Conservation (phyloP, 2,797 vertebrate species). For the Borostomias antarcticus region DNA sequence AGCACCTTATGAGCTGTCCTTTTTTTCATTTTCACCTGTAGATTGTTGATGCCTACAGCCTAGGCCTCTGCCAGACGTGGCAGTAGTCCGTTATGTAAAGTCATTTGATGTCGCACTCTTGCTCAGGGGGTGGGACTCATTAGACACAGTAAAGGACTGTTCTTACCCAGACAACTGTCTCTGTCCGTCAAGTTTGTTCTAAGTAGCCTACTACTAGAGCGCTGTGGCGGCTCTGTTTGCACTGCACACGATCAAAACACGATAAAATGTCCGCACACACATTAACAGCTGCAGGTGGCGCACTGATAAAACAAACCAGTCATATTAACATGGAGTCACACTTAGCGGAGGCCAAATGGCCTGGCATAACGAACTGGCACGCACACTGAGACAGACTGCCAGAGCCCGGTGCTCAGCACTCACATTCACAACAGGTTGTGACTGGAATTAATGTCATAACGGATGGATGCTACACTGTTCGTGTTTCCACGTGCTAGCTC, state of each 20-base stretch:
- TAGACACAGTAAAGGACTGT: constrained; percentile 64
- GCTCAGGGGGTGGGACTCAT: constrained; percentile 25
- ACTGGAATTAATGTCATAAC: not conserved
- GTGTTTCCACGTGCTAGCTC: not conserved
- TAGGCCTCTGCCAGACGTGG: constrained; percentile 58
- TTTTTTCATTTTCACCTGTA: constrained; percentile 47
- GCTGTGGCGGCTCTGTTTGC: not conserved
- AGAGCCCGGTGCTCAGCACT: not conserved
- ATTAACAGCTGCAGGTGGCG: not conserved
- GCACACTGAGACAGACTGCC: not conserved
- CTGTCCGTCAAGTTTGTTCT: constrained; percentile 18
- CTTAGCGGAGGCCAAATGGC: not conserved
- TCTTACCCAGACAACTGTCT: constrained; percentile 42
- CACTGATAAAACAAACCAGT: not conserved
- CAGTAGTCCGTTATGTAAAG: constrained; percentile 55
- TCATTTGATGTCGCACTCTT: constrained; percentile 41
- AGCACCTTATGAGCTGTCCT: constrained; percentile 73
- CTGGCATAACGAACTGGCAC: not conserved
- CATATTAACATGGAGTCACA: not conserved
- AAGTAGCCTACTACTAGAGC: not conserved
- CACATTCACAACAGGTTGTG: constrained; percentile 1
- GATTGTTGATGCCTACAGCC: constrained; percentile 43
- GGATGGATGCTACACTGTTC: not conserved
- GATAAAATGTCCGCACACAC: not conserved
- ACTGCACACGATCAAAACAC: not conserved